Evolutionary conservation across 2,888 invertebrate species (phyloP).

Genomic region (Hesperia comma): DNA sequence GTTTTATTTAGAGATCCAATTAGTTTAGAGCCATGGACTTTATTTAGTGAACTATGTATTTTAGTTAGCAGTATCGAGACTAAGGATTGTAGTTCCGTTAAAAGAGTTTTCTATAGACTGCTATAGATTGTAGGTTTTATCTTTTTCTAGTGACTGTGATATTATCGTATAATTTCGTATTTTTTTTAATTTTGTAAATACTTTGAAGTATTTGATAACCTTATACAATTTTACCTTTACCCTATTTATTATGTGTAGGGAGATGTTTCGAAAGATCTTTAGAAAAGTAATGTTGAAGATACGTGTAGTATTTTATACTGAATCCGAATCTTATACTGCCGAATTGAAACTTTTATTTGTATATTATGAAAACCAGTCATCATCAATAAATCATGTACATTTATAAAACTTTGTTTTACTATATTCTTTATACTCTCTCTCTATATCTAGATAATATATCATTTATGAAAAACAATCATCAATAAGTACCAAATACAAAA

Average conservation of each 20-base stretch:
- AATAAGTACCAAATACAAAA: too few species aligned
- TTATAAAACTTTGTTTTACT: conserved; percentile 52
- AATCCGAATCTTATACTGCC: conserved; percentile 58
- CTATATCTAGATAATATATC: too few species aligned
- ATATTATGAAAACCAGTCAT: conserved; percentile 60
- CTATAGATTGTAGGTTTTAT: conserved; percentile 66
- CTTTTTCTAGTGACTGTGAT: conserved; percentile 83
- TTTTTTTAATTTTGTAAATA: conserved; percentile 75
- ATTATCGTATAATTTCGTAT: conserved; percentile 77
- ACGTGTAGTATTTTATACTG: conserved; percentile 64
- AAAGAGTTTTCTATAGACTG: conserved; percentile 76
- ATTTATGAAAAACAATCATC: too few species aligned
- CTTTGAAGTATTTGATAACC: conserved; percentile 78
- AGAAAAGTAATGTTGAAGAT: conserved; percentile 47
- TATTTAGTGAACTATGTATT: conserved; percentile 5
- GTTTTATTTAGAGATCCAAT: conserved; percentile 21
- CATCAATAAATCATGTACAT: conserved; percentile 63
- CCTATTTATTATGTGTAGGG: conserved; percentile 69
- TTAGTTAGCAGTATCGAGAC: conserved; percentile 51
- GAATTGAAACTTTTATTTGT: conserved; percentile 55
- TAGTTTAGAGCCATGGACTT: conserved; percentile 9
- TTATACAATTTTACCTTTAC: conserved; percentile 80
- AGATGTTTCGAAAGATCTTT: conserved; percentile 51
- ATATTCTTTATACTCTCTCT: too few species aligned
- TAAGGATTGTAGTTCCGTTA: conserved; percentile 63